phyloP scores from a whole-genome alignment of 2,888 invertebrate genomes.

The Rhaphigaster nebulosa region DNA sequence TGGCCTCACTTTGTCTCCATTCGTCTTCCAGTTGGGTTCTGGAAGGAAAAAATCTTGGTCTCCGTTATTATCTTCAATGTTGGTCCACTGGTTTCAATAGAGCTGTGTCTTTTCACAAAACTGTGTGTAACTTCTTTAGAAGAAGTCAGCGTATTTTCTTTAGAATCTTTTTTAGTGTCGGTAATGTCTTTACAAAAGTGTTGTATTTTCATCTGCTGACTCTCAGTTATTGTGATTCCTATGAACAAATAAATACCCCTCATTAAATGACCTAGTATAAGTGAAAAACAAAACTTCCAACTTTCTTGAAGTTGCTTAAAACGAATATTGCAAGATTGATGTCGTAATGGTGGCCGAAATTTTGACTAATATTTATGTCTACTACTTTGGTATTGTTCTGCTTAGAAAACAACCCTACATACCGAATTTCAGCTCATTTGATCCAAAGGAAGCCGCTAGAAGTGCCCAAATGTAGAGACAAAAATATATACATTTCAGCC shows the following conservation, averaged over 20 bases:
- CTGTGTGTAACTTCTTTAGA: neutral
- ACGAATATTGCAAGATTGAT: no score
- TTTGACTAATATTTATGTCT: no score
- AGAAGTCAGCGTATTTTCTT: neutral
- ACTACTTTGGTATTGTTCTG: no score
- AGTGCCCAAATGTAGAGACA: no score
- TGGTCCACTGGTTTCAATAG: neutral
- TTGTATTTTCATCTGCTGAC: neutral
- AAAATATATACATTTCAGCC: no score
- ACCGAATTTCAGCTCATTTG: no score
- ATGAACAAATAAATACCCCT: neutral
- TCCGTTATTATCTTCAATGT: neutral
- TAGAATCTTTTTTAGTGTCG: neutral
- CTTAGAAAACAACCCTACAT: no score
- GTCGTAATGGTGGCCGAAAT: no score
- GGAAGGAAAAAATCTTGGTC: constrained; percentile 4
- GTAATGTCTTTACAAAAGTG: neutral
- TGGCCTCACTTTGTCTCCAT: neutral
- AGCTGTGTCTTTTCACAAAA: neutral
- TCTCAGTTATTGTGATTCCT: neutral
- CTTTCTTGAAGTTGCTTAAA: no score
- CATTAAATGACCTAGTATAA: no score
- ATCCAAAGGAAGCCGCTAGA: no score
- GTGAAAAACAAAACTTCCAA: no score
- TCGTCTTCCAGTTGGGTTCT: neutral